Base-by-base conservation (phyloP, 2,888 invertebrate genomes). In the Diachrysia chrysitis region DNA sequence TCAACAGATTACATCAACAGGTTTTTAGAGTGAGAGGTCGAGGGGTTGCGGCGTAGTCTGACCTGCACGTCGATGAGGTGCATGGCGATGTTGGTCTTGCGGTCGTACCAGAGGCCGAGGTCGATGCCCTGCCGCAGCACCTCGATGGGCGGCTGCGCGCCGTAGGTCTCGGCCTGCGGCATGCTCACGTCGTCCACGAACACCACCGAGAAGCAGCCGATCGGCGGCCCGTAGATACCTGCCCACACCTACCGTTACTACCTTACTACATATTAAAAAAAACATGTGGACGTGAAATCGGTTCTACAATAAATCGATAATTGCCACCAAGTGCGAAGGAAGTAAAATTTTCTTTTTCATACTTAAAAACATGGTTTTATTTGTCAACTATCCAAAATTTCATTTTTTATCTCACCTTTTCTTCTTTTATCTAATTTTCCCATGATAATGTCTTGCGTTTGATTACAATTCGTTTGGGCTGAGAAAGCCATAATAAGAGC, bases 181-280 rank as follows among this genome's bases (percentile, higher is more conserved):
- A 99, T 98, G 84, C 98, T 98, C n/a, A 99, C 97, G 89, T 99
- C 99, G 87, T 99, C 99, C 42, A 99, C 98, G 89, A 99, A 99
- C 57, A 99, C 97, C 16, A 99, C 97, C 90, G 97, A 97, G 83
- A 97, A 97, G 88, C 98, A 99, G 5, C 98, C 98, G 58, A 99
- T 96, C 0, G 99, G 98, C 0, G 99, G 99, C 0, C 99, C 99
- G 87, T 96, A 99, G 16, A 99, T 98, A 1, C 99, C 97, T 96
- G 61, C 2, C 19, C 32, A 32, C 5, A 29, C 0, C 5, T 29
- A 7, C 29, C 29, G 5, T 29, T 29, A 29, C 29, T 29, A 29
- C 29, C 29, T 29, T 5, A 29, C 7, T n/a, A n/a, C n/a, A n/a
- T n/a, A n/a, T n/a, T n/a, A n/a, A n/a, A n/a, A n/a, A n/a, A n/a